Evolutionary conservation across 2,113 vertebrate species (phyloP).

Genomic region (Syngnathus scovelli): DNA sequence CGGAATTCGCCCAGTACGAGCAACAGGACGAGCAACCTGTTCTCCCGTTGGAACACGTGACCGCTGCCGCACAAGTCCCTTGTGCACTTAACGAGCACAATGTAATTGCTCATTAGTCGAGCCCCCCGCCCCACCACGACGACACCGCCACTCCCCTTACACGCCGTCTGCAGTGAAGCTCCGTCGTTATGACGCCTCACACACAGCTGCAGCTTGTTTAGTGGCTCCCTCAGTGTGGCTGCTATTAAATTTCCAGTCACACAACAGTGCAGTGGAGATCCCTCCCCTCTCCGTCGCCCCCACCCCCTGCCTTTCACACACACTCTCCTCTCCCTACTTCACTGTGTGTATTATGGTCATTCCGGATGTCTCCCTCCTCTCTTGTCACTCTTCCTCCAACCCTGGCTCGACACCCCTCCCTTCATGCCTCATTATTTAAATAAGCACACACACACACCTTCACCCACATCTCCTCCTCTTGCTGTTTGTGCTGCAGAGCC

Average conservation of each 20-base stretch:
- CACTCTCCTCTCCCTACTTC: constrained; percentile 10
- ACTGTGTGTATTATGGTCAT: constrained; percentile 13
- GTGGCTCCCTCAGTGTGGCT: constrained; percentile 7
- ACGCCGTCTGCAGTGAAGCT: constrained; percentile 40
- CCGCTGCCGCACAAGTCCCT: constrained; percentile 12
- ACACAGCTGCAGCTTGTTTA: constrained; percentile 8
- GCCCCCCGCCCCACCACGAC: neutral
- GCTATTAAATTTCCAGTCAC: constrained; percentile 82
- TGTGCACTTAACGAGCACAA: constrained; percentile 42
- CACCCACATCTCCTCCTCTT: neutral
- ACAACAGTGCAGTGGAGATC: constrained; percentile 83
- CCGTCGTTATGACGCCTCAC: neutral
- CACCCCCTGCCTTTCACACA: constrained; percentile 14
- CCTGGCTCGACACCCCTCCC: neutral
- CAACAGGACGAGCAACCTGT: constrained; percentile 56
- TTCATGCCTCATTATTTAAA: constrained; percentile 6
- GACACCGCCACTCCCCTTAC: neutral
- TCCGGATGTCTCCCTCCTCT: constrained; percentile 26
- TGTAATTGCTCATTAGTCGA: constrained; percentile 41
- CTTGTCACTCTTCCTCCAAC: constrained; percentile 51
- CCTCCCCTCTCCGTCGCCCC: constrained; percentile 57
- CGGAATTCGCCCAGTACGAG: constrained; percentile 8
- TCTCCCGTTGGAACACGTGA: constrained; percentile 22
- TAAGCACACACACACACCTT: neutral
- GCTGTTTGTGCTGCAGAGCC: constrained; percentile 36